phyloP scores from a whole-genome alignment of 2,113 vertebrate species.

The Otis tarda region DNA sequence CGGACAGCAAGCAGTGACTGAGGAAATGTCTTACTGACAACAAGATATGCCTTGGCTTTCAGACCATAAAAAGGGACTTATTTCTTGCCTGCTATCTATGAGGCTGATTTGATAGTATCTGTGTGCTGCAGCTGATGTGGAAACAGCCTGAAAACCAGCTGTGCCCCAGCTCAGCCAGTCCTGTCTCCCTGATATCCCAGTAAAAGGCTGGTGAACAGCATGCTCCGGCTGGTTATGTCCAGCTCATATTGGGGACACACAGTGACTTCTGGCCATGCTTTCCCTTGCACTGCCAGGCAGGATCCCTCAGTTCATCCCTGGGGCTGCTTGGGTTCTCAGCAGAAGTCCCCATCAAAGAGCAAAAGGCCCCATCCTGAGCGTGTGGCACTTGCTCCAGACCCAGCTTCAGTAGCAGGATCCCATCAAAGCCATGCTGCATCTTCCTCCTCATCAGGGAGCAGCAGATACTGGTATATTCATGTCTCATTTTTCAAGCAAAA shows the following conservation, averaged over 20 bases:
- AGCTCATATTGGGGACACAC: rapidly evolving
- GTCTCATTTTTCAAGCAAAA: background rate
- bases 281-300: background rate
- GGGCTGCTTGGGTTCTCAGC: background rate
- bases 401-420: background rate
- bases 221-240: background rate
- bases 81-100: background rate
- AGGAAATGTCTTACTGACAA: background rate
- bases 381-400: background rate
- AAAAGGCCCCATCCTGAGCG: background rate
- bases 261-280: background rate
- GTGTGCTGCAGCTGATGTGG: background rate
- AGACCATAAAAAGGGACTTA: background rate
- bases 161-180: background rate
- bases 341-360: background rate
- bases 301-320: background rate
- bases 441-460: background rate
- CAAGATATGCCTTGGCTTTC: background rate
- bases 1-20: background rate
- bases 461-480: background rate
- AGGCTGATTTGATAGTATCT: background rate
- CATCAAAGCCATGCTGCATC: background rate
- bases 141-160: background rate
- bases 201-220: background rate
- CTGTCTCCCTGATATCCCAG: background rate